These are phyloP conservation scores for Galeopterus variegatus DNA, from an alignment of 2,113 vertebrate genomes.

Conservation along the genomic window DNA sequence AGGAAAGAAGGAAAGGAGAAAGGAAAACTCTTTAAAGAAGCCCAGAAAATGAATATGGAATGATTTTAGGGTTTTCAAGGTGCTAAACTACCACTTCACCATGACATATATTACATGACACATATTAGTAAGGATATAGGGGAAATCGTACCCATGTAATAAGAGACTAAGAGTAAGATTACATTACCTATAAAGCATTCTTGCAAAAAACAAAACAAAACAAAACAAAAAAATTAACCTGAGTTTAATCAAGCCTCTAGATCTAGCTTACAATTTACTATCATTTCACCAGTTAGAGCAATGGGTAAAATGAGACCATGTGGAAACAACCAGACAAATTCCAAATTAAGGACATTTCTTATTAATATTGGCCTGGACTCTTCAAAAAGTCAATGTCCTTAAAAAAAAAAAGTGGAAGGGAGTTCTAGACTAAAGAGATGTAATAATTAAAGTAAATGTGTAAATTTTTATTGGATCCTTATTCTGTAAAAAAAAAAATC, in stretches of 20 bases:
- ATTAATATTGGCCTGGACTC: neutral
- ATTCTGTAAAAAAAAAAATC: neutral
- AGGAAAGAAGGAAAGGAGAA: rapidly evolving
- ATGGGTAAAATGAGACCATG: neutral
- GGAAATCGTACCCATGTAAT: neutral
- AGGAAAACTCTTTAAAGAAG: neutral
- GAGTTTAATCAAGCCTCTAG: slow-evolving; percentile 17
- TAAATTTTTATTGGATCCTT: neutral
- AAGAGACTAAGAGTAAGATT: neutral
- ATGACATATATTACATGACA: neutral
- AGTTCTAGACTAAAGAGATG: neutral
- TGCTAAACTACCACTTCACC: neutral
- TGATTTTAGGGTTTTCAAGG: neutral
- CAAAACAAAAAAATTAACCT: neutral
- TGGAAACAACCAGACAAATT: slow-evolving; percentile 7
- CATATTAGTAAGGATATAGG: neutral
- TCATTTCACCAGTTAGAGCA: neutral
- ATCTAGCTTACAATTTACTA: neutral
- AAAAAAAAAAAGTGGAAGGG: neutral
- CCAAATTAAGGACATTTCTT: neutral
- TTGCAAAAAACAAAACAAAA: neutral
- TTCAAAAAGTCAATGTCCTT: neutral
- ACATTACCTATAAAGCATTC: neutral
- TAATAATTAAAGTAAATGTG: slow-evolving; percentile 4
- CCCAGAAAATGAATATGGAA: neutral